Conservation (phyloP, 2,113 vertebrate species). For the Amia ocellicauda region DNA sequence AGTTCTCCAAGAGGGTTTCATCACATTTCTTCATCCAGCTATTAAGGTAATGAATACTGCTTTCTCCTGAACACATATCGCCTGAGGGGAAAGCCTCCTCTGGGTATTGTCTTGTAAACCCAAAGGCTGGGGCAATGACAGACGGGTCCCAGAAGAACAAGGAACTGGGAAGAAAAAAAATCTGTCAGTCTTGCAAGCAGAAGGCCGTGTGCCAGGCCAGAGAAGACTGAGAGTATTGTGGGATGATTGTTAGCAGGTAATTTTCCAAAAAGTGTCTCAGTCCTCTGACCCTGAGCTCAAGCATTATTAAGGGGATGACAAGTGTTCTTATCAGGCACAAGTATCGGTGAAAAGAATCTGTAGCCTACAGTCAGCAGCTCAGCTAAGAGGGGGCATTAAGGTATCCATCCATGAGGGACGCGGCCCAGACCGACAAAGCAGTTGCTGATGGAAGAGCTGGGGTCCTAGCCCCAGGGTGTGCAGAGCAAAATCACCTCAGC, state of each 20-base stretch:
- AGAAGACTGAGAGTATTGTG: slow-evolving; percentile 23
- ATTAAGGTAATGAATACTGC: not conserved
- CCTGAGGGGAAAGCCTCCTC: not conserved
- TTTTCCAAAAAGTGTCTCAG: slow-evolving; percentile 33
- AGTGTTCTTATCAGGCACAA: slow-evolving; percentile 38
- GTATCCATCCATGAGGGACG: slow-evolving; percentile 42
- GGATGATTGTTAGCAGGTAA: slow-evolving; percentile 41
- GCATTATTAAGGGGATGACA: not conserved
- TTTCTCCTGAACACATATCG: not conserved
- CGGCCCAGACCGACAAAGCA: slow-evolving; percentile 40
- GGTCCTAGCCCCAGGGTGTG: slow-evolving; percentile 32
- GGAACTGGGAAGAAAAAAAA: not conserved
- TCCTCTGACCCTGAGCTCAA: slow-evolving; percentile 28
- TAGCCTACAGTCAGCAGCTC: not conserved
- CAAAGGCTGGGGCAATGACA: not conserved
- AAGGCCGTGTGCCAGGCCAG: slow-evolving; percentile 17
- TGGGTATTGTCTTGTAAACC: not conserved
- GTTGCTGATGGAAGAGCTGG: slow-evolving; percentile 40
- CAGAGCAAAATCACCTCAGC: slow-evolving; percentile 12
- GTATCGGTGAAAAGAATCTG: not conserved
- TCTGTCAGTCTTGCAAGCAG: slow-evolving; percentile 16
- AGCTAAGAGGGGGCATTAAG: slow-evolving; percentile 45
- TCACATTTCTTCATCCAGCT: not conserved
- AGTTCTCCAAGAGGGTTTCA: not conserved
- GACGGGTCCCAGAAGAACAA: not conserved